phyloP scores from a whole-genome alignment of 2,888 invertebrate genomes.

The Conomelus anceps region DNA sequence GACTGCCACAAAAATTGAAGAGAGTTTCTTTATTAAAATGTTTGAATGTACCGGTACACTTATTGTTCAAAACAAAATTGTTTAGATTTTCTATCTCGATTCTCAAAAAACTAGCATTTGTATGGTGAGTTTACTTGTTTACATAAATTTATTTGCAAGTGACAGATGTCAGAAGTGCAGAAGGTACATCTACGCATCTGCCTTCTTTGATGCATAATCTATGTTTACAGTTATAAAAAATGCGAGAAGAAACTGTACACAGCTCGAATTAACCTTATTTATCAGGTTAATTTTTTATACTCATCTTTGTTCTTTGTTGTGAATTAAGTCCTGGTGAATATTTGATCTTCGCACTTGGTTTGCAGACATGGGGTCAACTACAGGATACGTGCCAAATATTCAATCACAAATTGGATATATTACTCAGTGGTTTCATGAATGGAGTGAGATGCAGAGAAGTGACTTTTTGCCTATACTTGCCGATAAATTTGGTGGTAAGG shows the following conservation, averaged over 20 bases:
- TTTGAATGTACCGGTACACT: too few species aligned
- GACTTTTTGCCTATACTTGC: conserved; percentile 74
- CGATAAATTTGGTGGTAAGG: conserved; percentile 53
- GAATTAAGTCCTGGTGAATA: not conserved
- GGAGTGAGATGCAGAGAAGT: conserved; percentile 78
- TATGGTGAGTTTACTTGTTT: too few species aligned
- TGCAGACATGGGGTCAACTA: conserved; percentile 31
- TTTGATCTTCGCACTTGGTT: not conserved
- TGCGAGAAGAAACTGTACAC: not conserved
- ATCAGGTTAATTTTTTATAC: not conserved
- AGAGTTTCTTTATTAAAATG: too few species aligned
- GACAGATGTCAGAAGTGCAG: too few species aligned
- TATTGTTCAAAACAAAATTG: too few species aligned
- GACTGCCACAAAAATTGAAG: too few species aligned
- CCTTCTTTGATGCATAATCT: not conserved
- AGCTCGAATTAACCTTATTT: not conserved
- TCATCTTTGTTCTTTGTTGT: not conserved
- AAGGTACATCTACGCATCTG: not conserved
- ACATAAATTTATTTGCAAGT: too few species aligned
- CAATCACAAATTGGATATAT: conserved; percentile 75
- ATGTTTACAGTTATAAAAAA: not conserved
- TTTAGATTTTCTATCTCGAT: too few species aligned
- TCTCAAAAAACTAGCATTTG: too few species aligned
- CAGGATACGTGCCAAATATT: conserved; percentile 43
- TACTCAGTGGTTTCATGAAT: conserved; percentile 81